phyloP scores from a whole-genome alignment of 2,113 vertebrate genomes.

The Cygnus atratus region DNA sequence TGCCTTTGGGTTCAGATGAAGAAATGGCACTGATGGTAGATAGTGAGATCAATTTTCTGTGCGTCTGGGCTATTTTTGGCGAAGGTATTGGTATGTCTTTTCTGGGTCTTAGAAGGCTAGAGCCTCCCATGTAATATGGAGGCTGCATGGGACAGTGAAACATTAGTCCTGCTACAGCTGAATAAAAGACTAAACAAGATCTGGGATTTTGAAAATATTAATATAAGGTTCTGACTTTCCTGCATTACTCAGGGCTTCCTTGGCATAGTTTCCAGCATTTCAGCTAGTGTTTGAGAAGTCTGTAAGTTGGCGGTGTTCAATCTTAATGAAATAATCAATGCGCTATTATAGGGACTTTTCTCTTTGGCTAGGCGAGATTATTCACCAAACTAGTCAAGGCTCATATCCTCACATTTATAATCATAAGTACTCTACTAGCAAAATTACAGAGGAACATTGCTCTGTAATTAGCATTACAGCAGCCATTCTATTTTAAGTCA shows the following conservation, averaged over 20 bases:
- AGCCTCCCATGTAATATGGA: background rate
- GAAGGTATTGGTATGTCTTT: background rate
- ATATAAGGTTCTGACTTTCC: background rate
- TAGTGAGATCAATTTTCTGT: background rate
- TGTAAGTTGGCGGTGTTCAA: background rate
- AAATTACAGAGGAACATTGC: background rate
- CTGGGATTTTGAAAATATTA: background rate
- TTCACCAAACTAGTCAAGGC: background rate
- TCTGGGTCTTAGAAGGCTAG: background rate
- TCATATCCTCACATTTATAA: background rate
- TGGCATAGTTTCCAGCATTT: background rate
- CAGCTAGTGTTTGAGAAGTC: background rate
- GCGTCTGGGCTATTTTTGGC: background rate
- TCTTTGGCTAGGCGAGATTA: background rate
- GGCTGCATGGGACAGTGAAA: fast-evolving
- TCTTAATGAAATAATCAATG: background rate
- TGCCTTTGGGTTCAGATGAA: background rate
- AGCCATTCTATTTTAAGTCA: background rate
- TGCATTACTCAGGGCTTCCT: background rate
- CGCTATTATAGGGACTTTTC: background rate
- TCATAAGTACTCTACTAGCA: background rate
- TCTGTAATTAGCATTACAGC: background rate
- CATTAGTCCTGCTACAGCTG: background rate
- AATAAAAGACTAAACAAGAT: background rate
- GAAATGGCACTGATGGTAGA: background rate